phyloP scores from a whole-genome alignment of 2,888 invertebrate genomes.

The Agonopterix arenella region DNA sequence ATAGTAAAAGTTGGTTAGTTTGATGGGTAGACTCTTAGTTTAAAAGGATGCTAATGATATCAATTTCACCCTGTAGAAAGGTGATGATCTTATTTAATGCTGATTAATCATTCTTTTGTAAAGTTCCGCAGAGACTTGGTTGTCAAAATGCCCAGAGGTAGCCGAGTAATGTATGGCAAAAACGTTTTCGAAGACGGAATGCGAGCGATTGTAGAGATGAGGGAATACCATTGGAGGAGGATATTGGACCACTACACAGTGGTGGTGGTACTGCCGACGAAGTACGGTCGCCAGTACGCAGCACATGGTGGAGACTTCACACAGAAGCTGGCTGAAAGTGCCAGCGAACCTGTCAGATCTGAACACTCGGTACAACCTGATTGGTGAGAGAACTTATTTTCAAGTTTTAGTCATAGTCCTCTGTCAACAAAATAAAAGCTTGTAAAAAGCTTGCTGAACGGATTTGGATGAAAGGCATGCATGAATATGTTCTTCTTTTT shows the following conservation, averaged over 20 bases:
- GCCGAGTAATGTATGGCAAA: constrained; percentile 43
- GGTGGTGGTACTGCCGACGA: constrained; percentile 45
- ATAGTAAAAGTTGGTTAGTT: too few species aligned
- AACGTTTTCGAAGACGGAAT: constrained; percentile 53
- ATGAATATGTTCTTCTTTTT: too few species aligned
- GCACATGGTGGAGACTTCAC: constrained; percentile 43
- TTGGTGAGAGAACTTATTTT: constrained; percentile 38
- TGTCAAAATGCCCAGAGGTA: constrained; percentile 41
- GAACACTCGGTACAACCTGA: constrained; percentile 61
- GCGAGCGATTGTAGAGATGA: constrained; percentile 43
- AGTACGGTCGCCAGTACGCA: constrained; percentile 37
- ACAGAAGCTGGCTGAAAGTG: constrained; percentile 44
- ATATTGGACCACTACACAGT: constrained; percentile 60
- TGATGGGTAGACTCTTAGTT: too few species aligned
- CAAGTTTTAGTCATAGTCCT: neutral
- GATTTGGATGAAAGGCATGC: neutral
- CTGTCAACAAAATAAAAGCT: too few species aligned
- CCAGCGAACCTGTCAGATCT: constrained; percentile 40
- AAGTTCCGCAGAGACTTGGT: constrained; percentile 53
- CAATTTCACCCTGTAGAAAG: too few species aligned
- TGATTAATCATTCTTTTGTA: too few species aligned
- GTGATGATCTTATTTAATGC: too few species aligned
- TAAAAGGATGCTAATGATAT: too few species aligned
- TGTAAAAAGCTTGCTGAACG: too few species aligned
- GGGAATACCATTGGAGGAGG: constrained; percentile 58